Evolutionary conservation across 2,797 vertebrate genomes (phyloP), one percentile per base, ranked within the genome.

Genomic region (Sebastes jordani): DNA sequence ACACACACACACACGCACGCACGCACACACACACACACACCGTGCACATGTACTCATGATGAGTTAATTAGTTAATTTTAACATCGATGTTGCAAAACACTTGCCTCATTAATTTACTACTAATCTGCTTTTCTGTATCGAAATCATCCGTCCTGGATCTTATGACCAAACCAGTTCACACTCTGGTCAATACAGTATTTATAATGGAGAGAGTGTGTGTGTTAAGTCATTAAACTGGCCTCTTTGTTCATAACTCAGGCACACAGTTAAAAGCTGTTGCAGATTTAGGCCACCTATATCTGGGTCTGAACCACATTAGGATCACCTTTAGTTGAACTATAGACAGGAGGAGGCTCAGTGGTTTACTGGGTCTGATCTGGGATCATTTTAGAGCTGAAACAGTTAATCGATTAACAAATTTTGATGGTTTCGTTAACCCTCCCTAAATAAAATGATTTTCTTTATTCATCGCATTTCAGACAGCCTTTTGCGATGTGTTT

Each of bases 251-350:
- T 14, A 56, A 61, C 73, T 56, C 52, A 5, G 20, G 4, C 69
- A 56, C 69, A 22, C 65, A 32, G 67, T 65, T 58, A 20, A 42
- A 56, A 65, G 46, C 30, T 61, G 49, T 3, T 63, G 54, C 49
- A 64, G 73, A 86, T 84, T 77, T 38, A 80, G 79, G 67, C 20
- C 71, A 68, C 22, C 6, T 38, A 11, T 58, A 80, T 78, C 42
- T 72, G 67, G 67, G 63, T 80, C 80, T 84, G 63, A 36, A 55
- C 34, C 62, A 62, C 76, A 64, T 59, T 27, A 60, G 74, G 32
- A 30, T 76, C 72, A 58, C 20, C 34, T 5, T 23, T 4, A 74
- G 11, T 11, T 11, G 49, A 25, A 55, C 27, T 27, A 7, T 27
- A 30, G 59, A 18, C 10, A 72, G 2, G 7, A 56, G 16, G 4